Evolutionary conservation across 2,888 invertebrate species (phyloP).

Genomic region (Drosophila quasianomalipes): DNA sequence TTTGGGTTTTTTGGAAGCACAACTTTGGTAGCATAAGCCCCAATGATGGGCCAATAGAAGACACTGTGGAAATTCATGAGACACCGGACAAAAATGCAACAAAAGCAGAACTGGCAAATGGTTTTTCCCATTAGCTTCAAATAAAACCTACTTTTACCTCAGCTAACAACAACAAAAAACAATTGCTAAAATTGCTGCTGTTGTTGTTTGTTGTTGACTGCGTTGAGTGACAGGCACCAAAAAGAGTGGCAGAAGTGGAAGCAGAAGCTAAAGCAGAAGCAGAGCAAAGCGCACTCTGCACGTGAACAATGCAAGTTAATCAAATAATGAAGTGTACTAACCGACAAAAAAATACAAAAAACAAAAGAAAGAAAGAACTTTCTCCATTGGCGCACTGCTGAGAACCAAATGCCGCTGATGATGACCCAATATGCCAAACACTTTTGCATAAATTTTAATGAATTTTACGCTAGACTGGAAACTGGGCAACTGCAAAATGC

Average conservation of each 20-base stretch:
- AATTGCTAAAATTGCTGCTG: slow-evolving; percentile 58
- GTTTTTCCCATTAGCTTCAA: slow-evolving; percentile 71
- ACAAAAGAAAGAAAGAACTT: slow-evolving; percentile 74
- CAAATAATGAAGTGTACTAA: slow-evolving; percentile 76
- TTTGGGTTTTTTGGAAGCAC: slow-evolving; percentile 6
- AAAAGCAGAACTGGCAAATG: slow-evolving; percentile 57
- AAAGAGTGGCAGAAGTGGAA: slow-evolving; percentile 17
- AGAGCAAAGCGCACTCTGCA: slow-evolving; percentile 51
- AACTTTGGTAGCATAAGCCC: slow-evolving; percentile 43
- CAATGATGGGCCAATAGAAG: slow-evolving; percentile 47
- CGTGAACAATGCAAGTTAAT: slow-evolving; percentile 76
- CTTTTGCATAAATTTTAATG: slow-evolving; percentile 79
- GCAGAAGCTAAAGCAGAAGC: slow-evolving; percentile 22
- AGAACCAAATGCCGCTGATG: slow-evolving; percentile 39
- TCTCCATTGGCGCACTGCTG: slow-evolving; percentile 54
- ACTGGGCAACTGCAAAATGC: slow-evolving; percentile 18
- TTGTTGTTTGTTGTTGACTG: slow-evolving; percentile 33
- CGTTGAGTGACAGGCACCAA: slow-evolving; percentile 53
- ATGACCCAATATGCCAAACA: slow-evolving; percentile 74
- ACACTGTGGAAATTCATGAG: slow-evolving; percentile 21
- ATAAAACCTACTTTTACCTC: slow-evolving; percentile 74
- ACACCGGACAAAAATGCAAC: slow-evolving; percentile 34
- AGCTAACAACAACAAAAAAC: slow-evolving; percentile 40
- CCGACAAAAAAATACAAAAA: slow-evolving; percentile 43
- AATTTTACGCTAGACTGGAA: slow-evolving; percentile 66